Conservation (phyloP, 2,113 vertebrate genomes). For the Oncorhynchus gorbuscha region DNA sequence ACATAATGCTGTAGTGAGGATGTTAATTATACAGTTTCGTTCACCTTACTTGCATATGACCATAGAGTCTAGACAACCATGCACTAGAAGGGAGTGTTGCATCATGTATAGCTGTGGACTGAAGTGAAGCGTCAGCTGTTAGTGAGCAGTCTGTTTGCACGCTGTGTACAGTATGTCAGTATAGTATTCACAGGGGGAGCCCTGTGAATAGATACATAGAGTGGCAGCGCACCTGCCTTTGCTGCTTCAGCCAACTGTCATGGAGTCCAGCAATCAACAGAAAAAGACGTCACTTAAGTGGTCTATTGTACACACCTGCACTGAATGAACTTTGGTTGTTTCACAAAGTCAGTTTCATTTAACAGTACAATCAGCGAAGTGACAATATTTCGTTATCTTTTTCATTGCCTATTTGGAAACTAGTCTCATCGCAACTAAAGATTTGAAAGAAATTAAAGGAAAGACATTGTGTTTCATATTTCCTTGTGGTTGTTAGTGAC, state of each 20-base stretch:
- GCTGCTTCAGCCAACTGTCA: not conserved
- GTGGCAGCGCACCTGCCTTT: not conserved
- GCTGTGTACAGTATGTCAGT: not conserved
- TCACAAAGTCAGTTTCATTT: not conserved
- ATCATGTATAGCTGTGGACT: not conserved
- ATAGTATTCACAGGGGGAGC: not conserved
- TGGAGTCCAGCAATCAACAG: not conserved
- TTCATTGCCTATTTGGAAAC: not conserved
- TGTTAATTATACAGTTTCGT: not conserved
- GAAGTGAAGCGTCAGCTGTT: not conserved
- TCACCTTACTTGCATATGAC: not conserved
- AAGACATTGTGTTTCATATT: constrained; percentile 1
- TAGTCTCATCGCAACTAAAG: not conserved
- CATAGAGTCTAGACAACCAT: not conserved
- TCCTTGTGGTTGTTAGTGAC: not conserved
- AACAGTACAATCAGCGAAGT: no score
- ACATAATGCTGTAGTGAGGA: not conserved
- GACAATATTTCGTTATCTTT: not conserved
- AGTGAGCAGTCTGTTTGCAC: not conserved
- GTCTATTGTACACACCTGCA: not conserved
- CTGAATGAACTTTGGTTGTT: not conserved
- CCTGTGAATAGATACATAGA: not conserved
- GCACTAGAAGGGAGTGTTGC: not conserved
- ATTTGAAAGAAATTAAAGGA: not conserved
- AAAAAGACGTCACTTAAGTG: no score